phyloP scores from a whole-genome alignment of 1,140 invertebrate species.

The Ceratosolen solmsi region DNA sequence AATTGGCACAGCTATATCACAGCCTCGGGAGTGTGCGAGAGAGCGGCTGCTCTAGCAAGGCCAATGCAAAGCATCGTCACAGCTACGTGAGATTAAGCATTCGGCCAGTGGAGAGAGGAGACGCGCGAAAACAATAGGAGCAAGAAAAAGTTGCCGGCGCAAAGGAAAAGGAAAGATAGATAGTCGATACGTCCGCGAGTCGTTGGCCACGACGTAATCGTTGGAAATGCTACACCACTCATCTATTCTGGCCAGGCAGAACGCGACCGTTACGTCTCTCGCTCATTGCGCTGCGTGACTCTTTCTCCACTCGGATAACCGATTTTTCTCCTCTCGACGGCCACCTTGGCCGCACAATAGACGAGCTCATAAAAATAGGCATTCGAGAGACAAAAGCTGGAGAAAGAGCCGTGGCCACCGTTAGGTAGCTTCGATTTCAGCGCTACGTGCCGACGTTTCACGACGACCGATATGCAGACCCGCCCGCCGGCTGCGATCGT shows the following conservation, averaged over 20 bases:
- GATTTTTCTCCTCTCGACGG: slow-evolving; percentile 11
- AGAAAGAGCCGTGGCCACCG: neutral
- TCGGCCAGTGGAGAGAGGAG: no score
- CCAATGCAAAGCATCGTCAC: no score
- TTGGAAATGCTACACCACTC: slow-evolving; percentile 68
- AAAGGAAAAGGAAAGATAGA: no score
- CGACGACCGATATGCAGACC: neutral
- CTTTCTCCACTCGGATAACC: neutral
- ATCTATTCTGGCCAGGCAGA: slow-evolving; percentile 69
- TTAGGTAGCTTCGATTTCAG: neutral
- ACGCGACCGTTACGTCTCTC: slow-evolving; percentile 66
- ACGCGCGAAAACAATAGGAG: no score
- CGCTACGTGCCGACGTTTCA: neutral
- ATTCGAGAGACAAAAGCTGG: neutral
- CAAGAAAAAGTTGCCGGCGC: no score
- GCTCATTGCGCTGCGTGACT: neutral
- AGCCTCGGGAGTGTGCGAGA: no score
- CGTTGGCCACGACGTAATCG: slow-evolving; percentile 63
- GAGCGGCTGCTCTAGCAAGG: no score
- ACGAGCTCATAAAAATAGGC: neutral
- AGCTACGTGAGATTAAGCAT: no score
- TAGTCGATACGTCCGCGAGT: no score
- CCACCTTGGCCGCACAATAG: neutral
- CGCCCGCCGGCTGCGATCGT: neutral
- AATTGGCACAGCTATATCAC: no score